These are phyloP conservation scores for Poecilia gillii DNA, from an alignment of 2,797 vertebrate species.

Conservation along the genomic window DNA sequence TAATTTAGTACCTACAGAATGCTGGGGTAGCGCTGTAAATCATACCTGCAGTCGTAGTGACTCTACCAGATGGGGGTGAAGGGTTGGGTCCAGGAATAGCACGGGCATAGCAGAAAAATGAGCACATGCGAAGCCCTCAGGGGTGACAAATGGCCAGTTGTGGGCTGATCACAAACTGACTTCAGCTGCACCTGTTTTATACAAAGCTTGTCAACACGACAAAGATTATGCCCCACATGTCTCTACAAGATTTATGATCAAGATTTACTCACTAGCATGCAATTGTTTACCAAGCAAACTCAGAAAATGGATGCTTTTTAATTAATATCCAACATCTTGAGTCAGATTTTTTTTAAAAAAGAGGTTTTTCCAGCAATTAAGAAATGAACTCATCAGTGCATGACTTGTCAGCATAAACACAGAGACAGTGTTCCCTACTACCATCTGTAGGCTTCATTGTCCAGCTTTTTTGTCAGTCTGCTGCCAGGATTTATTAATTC, in stretches of 20 bases:
- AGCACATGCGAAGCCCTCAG: slow-evolving; percentile 51
- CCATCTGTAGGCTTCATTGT: slow-evolving; percentile 81
- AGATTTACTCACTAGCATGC: slow-evolving; percentile 76
- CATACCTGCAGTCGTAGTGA: slow-evolving; percentile 70
- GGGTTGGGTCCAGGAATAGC: slow-evolving; percentile 77
- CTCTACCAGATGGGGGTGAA: slow-evolving; percentile 75
- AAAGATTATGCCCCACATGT: slow-evolving; percentile 43
- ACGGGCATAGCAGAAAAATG: slow-evolving; percentile 70
- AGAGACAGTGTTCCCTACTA: slow-evolving; percentile 76
- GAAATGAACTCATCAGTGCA: slow-evolving; percentile 84
- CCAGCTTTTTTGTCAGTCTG: slow-evolving; percentile 71
- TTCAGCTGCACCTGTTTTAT: slow-evolving; percentile 54
- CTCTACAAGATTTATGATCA: slow-evolving; percentile 24
- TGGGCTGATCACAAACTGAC: slow-evolving; percentile 58
- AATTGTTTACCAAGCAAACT: slow-evolving; percentile 72
- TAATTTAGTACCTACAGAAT: slow-evolving; percentile 80
- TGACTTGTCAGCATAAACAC: slow-evolving; percentile 86
- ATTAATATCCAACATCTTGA: slow-evolving; percentile 84
- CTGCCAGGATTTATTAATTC: slow-evolving; percentile 86
- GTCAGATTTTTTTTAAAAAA: slow-evolving; percentile 80
- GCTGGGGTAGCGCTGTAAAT: slow-evolving; percentile 76
- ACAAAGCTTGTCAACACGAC: slow-evolving; percentile 50
- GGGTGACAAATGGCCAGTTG: slow-evolving; percentile 73
- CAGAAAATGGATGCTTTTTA: slow-evolving; percentile 69
- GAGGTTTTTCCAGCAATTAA: slow-evolving; percentile 82